A percentile compares a stretch with the other conserved stretches of the same genome.
phyloP scores from a whole-genome alignment of 2,797 vertebrate species.

The Parambassis ranga region DNA sequence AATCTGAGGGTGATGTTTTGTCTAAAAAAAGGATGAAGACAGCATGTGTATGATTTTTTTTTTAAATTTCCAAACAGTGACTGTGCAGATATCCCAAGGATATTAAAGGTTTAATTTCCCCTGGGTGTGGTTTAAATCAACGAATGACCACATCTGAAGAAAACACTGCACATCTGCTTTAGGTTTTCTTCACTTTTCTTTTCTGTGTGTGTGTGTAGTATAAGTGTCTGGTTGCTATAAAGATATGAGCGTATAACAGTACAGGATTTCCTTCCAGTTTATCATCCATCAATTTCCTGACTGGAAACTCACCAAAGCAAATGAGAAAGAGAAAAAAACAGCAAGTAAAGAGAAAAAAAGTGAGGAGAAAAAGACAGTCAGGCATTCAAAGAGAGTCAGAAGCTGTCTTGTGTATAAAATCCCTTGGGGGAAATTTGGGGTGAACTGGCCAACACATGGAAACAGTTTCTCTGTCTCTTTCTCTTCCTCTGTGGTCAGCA shows the following conservation, averaged over 20 bases:
- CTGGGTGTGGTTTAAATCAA: conserved; percentile 10
- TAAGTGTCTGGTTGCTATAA: conserved; percentile 35
- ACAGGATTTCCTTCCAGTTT: conserved; percentile 43
- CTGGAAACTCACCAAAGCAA: conserved; percentile 28
- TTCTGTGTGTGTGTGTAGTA: not conserved
- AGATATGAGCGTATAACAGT: conserved; percentile 34
- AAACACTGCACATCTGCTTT: conserved; percentile 31
- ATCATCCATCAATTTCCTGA: conserved; percentile 51
- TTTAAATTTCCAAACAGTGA: not conserved
- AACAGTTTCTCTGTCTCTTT: conserved; percentile 4
- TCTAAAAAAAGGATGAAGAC: no score
- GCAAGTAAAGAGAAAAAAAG: not conserved
- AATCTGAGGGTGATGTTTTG: no score
- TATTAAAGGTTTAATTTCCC: no score
- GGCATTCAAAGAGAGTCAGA: not conserved
- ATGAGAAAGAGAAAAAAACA: not conserved
- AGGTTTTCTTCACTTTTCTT: not conserved
- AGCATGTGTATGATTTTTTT: no score
- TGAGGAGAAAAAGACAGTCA: not conserved
- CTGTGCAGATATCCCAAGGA: not conserved
- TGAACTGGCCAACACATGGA: conserved; percentile 28
- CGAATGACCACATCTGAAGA: conserved; percentile 5
- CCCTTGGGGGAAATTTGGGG: conserved; percentile 11
- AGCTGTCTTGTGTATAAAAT: conserved; percentile 30
- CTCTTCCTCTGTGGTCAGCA: conserved; percentile 25